Percentiles rank a stretch among this genome's conserved stretches.
Evolutionary conservation across 2,113 vertebrate genomes (phyloP).

Genomic region (Myrmecobius fasciatus): DNA sequence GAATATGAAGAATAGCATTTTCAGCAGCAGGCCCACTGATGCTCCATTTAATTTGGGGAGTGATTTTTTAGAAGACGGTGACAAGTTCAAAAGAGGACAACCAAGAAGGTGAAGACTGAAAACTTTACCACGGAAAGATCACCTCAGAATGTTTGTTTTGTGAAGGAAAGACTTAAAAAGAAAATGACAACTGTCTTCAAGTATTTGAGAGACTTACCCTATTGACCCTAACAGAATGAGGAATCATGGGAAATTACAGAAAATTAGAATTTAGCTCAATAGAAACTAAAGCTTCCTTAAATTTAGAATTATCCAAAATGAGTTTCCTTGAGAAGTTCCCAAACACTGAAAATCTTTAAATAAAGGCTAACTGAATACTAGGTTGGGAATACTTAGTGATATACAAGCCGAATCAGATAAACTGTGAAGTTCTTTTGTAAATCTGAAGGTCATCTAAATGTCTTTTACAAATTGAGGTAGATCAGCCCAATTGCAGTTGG

Average conservation of each 20-base stretch:
- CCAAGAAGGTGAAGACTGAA: background rate
- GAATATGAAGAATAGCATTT: background rate
- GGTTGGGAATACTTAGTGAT: background rate
- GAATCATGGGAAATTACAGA: background rate
- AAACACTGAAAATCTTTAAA: background rate
- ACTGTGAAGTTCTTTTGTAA: background rate
- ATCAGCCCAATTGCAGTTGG: constrained; percentile 65
- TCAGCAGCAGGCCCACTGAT: background rate
- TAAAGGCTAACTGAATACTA: background rate
- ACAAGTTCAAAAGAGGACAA: background rate
- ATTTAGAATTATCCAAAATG: background rate
- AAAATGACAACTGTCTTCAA: background rate
- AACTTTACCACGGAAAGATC: background rate
- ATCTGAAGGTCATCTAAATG: constrained; percentile 25
- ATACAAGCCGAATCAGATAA: background rate
- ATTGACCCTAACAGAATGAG: background rate
- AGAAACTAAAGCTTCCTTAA: background rate
- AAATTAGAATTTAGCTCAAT: background rate
- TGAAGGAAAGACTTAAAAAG: background rate
- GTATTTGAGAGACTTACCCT: background rate
- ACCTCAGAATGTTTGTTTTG: background rate
- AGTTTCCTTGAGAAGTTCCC: background rate
- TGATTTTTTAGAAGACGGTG: background rate
- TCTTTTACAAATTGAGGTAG: constrained; percentile 56
- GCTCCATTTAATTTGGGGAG: background rate